Evolutionary conservation across 2,113 vertebrate species (phyloP).

Genomic region (Mugil cephalus): DNA sequence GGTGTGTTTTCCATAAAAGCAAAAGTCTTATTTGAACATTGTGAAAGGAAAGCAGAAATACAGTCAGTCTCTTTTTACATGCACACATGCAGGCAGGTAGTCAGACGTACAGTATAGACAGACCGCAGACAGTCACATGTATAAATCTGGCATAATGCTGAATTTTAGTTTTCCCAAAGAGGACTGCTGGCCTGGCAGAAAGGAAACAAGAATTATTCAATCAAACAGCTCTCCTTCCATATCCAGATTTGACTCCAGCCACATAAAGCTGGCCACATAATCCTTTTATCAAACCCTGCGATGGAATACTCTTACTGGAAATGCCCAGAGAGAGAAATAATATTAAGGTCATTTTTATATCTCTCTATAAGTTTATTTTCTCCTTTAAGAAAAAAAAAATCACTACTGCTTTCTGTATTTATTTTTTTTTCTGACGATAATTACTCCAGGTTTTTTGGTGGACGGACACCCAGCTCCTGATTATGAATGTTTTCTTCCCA

Average conservation of each 20-base stretch:
- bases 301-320: conserved; percentile 83
- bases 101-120: conserved; percentile 5
- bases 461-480: conserved; percentile 65
- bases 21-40: background rate
- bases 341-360: conserved; percentile 84
- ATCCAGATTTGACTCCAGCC: conserved; percentile 82
- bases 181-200: conserved; percentile 84
- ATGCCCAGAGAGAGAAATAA: conserved; percentile 79
- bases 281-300: conserved; percentile 85
- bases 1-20: background rate
- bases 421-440: conserved; percentile 82
- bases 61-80: conserved; percentile 1
- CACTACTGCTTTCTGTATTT: conserved; percentile 56
- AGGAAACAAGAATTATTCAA: conserved; percentile 87
- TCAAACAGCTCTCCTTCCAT: conserved; percentile 81
- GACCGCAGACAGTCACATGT: conserved; percentile 55
- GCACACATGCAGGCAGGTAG: conserved; percentile 1
- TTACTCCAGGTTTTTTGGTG: conserved; percentile 73
- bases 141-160: conserved; percentile 85
- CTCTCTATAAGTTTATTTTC: conserved; percentile 82
- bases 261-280: conserved; percentile 82
- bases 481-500: conserved; percentile 67
- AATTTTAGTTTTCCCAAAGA: conserved; percentile 80
- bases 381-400: conserved; percentile 54
- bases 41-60: background rate